Percentiles rank a stretch among this genome's conserved stretches.
Evolutionary conservation across 2,113 vertebrate species (phyloP).

Genomic region (Abramis brama): DNA sequence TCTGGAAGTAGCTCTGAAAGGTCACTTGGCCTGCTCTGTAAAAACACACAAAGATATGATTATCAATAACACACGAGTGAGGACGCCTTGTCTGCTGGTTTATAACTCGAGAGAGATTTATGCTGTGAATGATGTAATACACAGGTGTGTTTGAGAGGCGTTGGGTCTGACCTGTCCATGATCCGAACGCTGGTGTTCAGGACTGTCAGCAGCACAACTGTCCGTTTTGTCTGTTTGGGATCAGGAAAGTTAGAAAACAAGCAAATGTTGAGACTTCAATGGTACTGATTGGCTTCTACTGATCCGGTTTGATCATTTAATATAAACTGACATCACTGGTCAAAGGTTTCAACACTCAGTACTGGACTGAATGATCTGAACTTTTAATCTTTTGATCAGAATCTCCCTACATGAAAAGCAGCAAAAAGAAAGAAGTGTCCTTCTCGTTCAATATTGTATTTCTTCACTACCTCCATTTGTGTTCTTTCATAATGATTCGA

Average conservation of each 20-base stretch:
- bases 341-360: not conserved
- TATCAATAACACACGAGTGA: not conserved
- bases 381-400: not conserved
- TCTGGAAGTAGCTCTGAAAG: conserved; percentile 46
- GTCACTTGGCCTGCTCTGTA: conserved; percentile 54
- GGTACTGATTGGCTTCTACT: not conserved
- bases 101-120: not conserved
- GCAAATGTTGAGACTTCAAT: not conserved
- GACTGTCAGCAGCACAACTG: conserved; percentile 7
- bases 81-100: not conserved
- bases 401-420: not conserved
- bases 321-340: not conserved
- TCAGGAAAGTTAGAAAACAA: not conserved
- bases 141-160: not conserved
- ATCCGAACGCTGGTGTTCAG: conserved; percentile 37
- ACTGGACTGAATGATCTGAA: not conserved
- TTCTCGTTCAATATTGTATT: not conserved
- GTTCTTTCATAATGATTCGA: not conserved
- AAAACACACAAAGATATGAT: conserved; percentile 10
- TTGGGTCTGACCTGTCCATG: conserved; percentile 60
- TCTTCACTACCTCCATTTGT: not conserved
- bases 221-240: conserved; percentile 34
- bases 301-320: not conserved
- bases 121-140: too few species aligned
- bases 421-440: not conserved